phyloP scores from a whole-genome alignment of 2,113 vertebrate species.

The Corynorhinus townsendii region DNA sequence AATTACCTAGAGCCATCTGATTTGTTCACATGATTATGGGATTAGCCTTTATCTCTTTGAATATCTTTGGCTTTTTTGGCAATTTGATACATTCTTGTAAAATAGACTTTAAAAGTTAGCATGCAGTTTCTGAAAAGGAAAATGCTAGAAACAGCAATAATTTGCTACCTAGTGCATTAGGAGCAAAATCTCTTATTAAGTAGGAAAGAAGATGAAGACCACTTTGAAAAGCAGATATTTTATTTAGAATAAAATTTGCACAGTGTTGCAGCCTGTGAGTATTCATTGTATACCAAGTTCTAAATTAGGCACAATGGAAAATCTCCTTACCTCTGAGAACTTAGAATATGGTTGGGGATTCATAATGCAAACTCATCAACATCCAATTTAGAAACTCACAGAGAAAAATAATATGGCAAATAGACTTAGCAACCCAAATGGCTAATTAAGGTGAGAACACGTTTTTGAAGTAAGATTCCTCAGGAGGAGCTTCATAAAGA shows the following conservation, averaged over 20 bases:
- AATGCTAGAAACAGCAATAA: background rate
- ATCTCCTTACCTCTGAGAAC: background rate
- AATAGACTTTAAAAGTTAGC: background rate
- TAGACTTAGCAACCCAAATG: background rate
- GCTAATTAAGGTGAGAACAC: background rate
- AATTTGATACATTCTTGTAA: background rate
- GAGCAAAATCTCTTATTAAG: background rate
- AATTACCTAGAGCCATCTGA: background rate
- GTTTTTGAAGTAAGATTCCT: background rate
- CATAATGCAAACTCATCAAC: background rate
- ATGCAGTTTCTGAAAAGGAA: background rate
- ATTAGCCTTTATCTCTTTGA: background rate
- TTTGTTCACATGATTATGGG: background rate
- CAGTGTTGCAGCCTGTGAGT: background rate
- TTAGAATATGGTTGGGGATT: background rate
- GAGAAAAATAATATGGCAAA: background rate
- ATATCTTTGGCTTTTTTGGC: background rate
- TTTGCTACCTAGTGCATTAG: background rate
- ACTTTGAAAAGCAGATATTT: constrained; percentile 4
- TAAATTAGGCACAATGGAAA: background rate
- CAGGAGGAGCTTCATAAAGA: background rate
- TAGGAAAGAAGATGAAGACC: background rate
- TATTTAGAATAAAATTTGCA: background rate
- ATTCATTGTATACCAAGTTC: background rate
- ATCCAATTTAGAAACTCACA: background rate